Base-by-base conservation (phyloP, 2,797 vertebrate genomes). In the Halcyon chelicuti region DNA sequence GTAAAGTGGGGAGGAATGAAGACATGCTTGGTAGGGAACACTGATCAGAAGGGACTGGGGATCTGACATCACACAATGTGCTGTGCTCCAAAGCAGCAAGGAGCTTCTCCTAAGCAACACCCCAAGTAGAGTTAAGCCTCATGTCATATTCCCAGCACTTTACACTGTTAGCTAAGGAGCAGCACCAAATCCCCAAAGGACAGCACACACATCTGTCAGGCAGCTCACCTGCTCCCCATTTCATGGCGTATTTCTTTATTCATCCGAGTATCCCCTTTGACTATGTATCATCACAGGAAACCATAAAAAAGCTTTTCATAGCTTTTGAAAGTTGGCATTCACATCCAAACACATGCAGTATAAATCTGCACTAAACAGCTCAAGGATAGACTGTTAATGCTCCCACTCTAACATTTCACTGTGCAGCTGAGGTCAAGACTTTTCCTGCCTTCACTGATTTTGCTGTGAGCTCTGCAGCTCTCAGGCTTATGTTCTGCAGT, bases 181-280 rank as follows among this genome's bases (percentile, higher is more conserved):
- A 73, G 91, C 76, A 82, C 47, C 71, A 19, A 63, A 67, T 19
- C 10, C 31, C 67, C 51, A 80, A 91, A 94, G 81, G 83, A 84
- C 74, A 94, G 70, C 76, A 68, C 47, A 28, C 35, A 37, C 65
- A 47, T 86, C 83, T 88, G 83, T 68, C 95, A 82, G 0, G 1
- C 77, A 90, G 86, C 85, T 95, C 95, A 95, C 92, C 93, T 95
- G 93, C 86, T 95, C 86, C 57, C 57, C 88, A 82, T 86, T 92
- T 88, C 0, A 28, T 63, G 65, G 63, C 51, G 4, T 28, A 57
- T 80, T 80, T 94, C 88, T 93, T 79, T 85, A 89, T 77, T 83
- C 63, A 90, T 39, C 71, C 2, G 4, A 70, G 55, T 54, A 88
- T 78, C 62, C 82, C 55, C 81, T 73, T 72, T 73, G 75, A 92